Percentiles rank a stretch among this genome's conserved stretches.
These are phyloP conservation scores for Caenorhabditis sulstoni DNA, from an alignment of 2,888 invertebrate genomes.

Conservation along the genomic window DNA sequence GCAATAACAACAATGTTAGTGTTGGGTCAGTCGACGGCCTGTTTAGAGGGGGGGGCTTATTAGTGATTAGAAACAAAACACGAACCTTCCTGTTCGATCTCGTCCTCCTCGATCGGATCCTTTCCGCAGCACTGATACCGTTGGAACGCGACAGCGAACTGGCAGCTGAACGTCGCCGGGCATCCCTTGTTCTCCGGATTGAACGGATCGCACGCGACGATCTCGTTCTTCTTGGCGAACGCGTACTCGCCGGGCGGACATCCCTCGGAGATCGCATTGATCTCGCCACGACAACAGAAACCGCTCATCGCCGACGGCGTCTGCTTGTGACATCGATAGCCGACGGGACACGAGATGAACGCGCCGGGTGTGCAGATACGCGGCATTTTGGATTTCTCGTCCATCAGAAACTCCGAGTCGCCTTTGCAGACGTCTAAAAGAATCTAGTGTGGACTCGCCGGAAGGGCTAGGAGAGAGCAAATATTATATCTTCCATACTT, in stretches of 20 bases:
- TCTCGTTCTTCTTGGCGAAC: constrained; percentile 67
- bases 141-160: constrained; percentile 75
- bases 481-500: too few species aligned
- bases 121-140: constrained; percentile 79
- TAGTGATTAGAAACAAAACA: too few species aligned
- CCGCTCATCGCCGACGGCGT: constrained; percentile 64
- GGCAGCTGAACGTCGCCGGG: constrained; percentile 68
- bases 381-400: constrained; percentile 77
- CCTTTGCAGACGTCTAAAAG: constrained; percentile 73
- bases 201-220: constrained; percentile 78
- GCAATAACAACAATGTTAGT: not conserved
- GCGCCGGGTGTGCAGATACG: constrained; percentile 76
- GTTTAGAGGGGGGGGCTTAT: too few species aligned
- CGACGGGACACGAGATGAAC: constrained; percentile 74
- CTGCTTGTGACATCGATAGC: constrained; percentile 73
- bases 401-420: constrained; percentile 74
- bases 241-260: constrained; percentile 78
- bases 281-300: constrained; percentile 77
- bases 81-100: constrained; percentile 71
- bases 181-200: constrained; percentile 75
- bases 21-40: too few species aligned
- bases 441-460: too few species aligned
- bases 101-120: constrained; percentile 76
- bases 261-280: constrained; percentile 75
- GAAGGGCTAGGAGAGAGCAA: not conserved